These are phyloP conservation scores for Saccostrea echinata DNA, from an alignment of 1,140 invertebrate genomes.

Conservation along the genomic window DNA sequence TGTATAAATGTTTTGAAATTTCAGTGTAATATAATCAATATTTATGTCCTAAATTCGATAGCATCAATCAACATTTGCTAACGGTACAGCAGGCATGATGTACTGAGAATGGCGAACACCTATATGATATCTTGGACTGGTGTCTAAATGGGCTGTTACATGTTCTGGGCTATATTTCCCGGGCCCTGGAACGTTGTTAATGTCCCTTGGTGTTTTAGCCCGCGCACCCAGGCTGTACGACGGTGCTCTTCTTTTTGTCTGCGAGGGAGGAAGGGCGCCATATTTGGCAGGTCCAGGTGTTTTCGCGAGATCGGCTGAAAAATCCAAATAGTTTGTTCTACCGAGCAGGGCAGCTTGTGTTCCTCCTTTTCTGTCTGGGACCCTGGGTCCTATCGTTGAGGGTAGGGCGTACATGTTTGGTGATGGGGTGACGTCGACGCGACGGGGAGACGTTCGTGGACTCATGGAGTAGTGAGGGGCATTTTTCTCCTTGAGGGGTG, in stretches of 20 bases:
- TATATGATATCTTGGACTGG: slow-evolving; percentile 66
- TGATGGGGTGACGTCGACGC: slow-evolving; percentile 56
- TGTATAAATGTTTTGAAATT: not conserved
- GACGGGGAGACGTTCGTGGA: slow-evolving; percentile 49
- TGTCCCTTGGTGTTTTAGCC: slow-evolving; percentile 55
- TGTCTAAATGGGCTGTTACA: slow-evolving; percentile 48
- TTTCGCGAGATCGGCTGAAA: slow-evolving; percentile 66
- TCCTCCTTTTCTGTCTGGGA: slow-evolving; percentile 54
- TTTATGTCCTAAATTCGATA: not conserved
- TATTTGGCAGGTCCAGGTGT: slow-evolving; percentile 70
- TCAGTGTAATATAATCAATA: not conserved
- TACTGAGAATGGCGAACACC: slow-evolving; percentile 68
- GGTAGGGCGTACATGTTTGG: slow-evolving; percentile 66
- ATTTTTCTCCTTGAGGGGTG: slow-evolving; percentile 47
- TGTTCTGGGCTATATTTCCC: slow-evolving; percentile 63
- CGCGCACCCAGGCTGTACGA: slow-evolving; percentile 59
- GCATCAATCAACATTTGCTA: slow-evolving; percentile 57
- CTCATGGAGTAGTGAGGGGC: slow-evolving; percentile 66
- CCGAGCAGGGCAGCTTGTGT: slow-evolving; percentile 53
- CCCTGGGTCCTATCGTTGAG: slow-evolving; percentile 57
- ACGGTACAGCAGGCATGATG: slow-evolving; percentile 62
- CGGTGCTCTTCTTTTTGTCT: slow-evolving; percentile 51
- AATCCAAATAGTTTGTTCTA: slow-evolving; percentile 53
- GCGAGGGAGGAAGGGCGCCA: slow-evolving; percentile 44
- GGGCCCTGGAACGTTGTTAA: slow-evolving; percentile 66